phyloP scores from a whole-genome alignment of 2,888 invertebrate genomes.

The Xestia sexstrigata region DNA sequence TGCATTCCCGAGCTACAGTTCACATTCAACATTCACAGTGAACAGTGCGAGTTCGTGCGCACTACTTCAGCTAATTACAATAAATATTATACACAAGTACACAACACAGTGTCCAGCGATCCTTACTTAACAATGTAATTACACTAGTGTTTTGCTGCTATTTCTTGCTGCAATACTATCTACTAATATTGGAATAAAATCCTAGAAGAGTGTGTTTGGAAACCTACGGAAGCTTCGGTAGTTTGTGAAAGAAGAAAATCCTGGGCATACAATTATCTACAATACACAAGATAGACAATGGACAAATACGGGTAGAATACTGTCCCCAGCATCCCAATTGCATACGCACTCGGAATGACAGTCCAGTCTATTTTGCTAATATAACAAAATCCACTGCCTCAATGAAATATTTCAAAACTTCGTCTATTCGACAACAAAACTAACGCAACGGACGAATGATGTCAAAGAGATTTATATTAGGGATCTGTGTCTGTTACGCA shows the following conservation, averaged over 20 bases:
- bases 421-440: background rate
- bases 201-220: conserved; percentile 15
- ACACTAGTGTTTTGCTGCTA: conserved; percentile 18
- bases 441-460: background rate
- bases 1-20: conserved; percentile 86
- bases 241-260: conserved; percentile 19
- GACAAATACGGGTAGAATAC: background rate
- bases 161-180: conserved; percentile 31
- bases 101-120: conserved; percentile 46
- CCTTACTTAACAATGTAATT: conserved; percentile 29
- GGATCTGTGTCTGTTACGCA: background rate
- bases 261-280: conserved; percentile 28
- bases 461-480: background rate
- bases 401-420: background rate
- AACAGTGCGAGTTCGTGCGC: conserved; percentile 75
- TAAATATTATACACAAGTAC: conserved; percentile 45
- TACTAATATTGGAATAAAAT: conserved; percentile 29
- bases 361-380: background rate
- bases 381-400: background rate
- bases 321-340: background rate
- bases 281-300: conserved; percentile 14
- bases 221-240: conserved; percentile 23
- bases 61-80: conserved; percentile 66
- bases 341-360: background rate
- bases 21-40: conserved; percentile 85